Evolutionary conservation across 2,113 vertebrate species (phyloP).

Genomic region (Puffinus mauretanicus): DNA sequence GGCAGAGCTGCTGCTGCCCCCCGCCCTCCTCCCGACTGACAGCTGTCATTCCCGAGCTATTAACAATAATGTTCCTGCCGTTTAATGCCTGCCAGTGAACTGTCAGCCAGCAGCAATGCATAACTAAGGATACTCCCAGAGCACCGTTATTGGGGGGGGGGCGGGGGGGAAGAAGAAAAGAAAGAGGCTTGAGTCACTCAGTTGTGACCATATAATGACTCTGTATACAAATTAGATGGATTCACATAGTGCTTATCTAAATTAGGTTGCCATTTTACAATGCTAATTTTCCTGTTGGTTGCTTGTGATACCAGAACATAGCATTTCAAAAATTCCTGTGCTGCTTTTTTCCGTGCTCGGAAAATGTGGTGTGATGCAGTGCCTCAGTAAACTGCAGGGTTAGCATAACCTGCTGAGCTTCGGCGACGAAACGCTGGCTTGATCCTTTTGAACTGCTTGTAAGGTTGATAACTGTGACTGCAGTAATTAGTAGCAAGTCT

Average conservation of each 20-base stretch:
- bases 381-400: not conserved
- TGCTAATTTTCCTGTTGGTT: constrained; percentile 59
- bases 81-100: not conserved
- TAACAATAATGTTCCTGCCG: not conserved
- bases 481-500: not conserved
- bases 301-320: not conserved
- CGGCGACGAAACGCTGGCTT: not conserved
- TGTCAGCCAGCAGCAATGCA: not conserved
- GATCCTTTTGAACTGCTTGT: not conserved
- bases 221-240: constrained; percentile 60
- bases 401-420: not conserved
- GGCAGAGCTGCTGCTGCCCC: not conserved
- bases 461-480: not conserved
- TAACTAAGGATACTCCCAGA: not conserved
- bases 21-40: not conserved
- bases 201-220: constrained; percentile 56
- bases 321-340: not conserved
- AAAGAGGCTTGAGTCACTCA: not conserved
- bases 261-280: constrained; percentile 60
- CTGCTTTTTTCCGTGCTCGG: not conserved
- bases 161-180: too few relatives aligned
- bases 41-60: not conserved
- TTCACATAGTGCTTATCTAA: constrained; percentile 58
- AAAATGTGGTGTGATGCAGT: not conserved
- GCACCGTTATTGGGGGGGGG: not conserved